These are phyloP conservation scores for Taeniopygia guttata DNA, from an alignment of 2,797 vertebrate species.

Conservation along the genomic window DNA sequence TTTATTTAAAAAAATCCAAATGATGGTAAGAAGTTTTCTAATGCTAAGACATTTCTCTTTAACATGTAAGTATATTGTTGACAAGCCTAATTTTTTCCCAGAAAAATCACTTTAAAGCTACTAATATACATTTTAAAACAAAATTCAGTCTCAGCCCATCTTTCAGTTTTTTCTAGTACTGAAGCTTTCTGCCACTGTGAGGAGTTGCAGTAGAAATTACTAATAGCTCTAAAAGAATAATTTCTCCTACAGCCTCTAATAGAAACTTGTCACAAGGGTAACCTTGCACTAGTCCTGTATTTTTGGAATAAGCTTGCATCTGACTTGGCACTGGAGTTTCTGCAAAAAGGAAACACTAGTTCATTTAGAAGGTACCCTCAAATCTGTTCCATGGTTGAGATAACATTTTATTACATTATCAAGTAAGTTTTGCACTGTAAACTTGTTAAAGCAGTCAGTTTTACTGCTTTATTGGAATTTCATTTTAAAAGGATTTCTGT, in stretches of 20 bases:
- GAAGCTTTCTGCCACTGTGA: background rate
- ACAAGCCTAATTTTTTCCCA: constrained; percentile 16
- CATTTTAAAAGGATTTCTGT: constrained; percentile 37
- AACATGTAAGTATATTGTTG: background rate
- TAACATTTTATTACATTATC: constrained; percentile 13
- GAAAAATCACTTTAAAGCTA: constrained; percentile 1
- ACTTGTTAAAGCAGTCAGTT: constrained; percentile 15
- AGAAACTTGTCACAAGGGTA: background rate
- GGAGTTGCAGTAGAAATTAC: background rate
- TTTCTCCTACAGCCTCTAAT: background rate
- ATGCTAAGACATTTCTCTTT: background rate
- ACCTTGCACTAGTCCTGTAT: background rate
- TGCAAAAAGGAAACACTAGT: background rate
- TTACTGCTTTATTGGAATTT: constrained; percentile 38
- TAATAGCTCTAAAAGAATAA: background rate
- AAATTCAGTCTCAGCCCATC: background rate
- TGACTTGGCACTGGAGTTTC: background rate
- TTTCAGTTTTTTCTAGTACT: background rate
- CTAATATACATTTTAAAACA: background rate
- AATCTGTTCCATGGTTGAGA: background rate
- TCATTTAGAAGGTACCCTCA: background rate
- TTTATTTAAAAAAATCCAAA: constrained; percentile 30
- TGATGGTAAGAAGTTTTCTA: constrained; percentile 17
- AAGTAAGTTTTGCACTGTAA: constrained; percentile 9
- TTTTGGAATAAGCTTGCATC: background rate